Evolutionary conservation across 1,140 invertebrate genomes (phyloP), one percentile per base, ranked within the genome.

Genomic region (Drosophila aff.): DNA sequence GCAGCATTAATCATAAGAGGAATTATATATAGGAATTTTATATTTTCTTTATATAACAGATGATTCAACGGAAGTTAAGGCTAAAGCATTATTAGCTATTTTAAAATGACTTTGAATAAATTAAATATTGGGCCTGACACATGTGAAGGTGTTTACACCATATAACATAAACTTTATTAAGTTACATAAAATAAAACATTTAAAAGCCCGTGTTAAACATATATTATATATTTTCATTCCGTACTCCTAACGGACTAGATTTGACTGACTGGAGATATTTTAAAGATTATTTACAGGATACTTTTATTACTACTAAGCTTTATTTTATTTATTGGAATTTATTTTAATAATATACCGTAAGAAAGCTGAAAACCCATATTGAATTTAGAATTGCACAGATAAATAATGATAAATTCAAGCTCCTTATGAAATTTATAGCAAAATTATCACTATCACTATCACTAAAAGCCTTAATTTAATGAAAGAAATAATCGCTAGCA

Each of bases 1-100:
- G 21, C 23, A 61, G 44, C 66, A 69, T 67, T 64, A 63, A 64
- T 15, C 59, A 66, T 66, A 31, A 38, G 16, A 28, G 6, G 13
- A 8, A 46, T 46, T 47, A 47, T 47, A 46, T 23, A 2, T 21
- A 15, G 3, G 3, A 41, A 11, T 5, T 59, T n/a, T 63, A 41
- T 23, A 7, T 10, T 33, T 5, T n/a, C n/a, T 59, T n/a, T 63
- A 31, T n/a, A 7, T 15, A 43, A 4, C 0, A 21, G 16, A 23
- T 57, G 21, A 31, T 31, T 31, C 31, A 31, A 31, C 7, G 31
- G 28, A 23, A 55, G 13, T 1, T 18, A 3, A 5, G 13, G 31
- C 3, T 36, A 15, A 21, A 10, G 18, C 2, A 16, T 7, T 11
- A 18, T 44, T 9, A n/a, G 8, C 4, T 1, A 7, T 7, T 16